These are phyloP conservation scores for Mionectes olivaceus DNA, from an alignment of 2,797 vertebrate genomes.

Conservation along the genomic window DNA sequence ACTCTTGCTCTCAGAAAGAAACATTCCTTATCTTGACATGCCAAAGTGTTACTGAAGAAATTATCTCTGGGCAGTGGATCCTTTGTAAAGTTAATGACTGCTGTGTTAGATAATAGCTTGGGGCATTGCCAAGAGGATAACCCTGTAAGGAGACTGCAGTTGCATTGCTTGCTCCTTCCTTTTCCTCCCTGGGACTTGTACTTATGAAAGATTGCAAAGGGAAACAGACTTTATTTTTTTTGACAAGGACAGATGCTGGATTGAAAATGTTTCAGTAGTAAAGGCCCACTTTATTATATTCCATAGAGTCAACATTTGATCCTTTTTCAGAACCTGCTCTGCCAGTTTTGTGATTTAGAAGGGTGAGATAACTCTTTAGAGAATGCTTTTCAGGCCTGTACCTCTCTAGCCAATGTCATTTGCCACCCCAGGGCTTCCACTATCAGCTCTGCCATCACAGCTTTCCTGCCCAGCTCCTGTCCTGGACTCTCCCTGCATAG, in stretches of 20 bases:
- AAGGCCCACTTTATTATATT: neutral
- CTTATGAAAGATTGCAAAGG: neutral
- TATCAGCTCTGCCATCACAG: neutral
- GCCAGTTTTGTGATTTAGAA: neutral
- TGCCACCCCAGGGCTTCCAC: neutral
- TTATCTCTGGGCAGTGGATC: slow-evolving; percentile 70
- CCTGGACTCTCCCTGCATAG: neutral
- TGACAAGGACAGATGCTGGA: neutral
- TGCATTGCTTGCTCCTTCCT: slow-evolving; percentile 14
- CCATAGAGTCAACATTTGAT: neutral
- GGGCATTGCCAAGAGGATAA: slow-evolving; percentile 57
- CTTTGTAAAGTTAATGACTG: slow-evolving; percentile 74
- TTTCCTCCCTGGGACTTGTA: neutral
- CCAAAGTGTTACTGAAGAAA: slow-evolving; percentile 73
- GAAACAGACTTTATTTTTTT: neutral
- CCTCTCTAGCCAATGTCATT: neutral
- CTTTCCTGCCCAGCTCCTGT: neutral
- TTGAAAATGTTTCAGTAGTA: neutral
- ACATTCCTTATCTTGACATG: slow-evolving; percentile 71
- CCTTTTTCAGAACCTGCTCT: neutral
- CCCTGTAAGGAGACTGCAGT: slow-evolving; percentile 28
- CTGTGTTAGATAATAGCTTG: slow-evolving; percentile 63
- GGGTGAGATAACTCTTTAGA: neutral
- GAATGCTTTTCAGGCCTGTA: neutral
- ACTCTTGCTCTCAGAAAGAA: slow-evolving; percentile 36